A percentile compares a stretch with the other conserved stretches of the same genome.
These are phyloP conservation scores for Bombylius discolor DNA, from an alignment of 2,888 invertebrate genomes.

Conservation along the genomic window DNA sequence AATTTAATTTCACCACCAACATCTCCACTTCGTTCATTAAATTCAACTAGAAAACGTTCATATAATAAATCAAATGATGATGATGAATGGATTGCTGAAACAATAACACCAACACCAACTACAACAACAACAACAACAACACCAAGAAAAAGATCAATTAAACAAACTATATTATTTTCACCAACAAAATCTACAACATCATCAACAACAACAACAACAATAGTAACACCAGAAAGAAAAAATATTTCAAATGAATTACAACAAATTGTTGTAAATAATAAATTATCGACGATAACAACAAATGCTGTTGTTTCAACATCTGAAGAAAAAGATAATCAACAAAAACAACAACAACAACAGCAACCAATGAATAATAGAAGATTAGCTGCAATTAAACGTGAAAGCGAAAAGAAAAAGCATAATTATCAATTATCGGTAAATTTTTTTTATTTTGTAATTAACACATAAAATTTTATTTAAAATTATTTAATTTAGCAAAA, in stretches of 20 bases:
- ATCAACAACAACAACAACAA: conserved; percentile 9
- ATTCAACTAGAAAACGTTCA: conserved; percentile 5
- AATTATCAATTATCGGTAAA: conserved; percentile 16
- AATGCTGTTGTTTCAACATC: too few relatives aligned
- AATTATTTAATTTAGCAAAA: conserved; percentile 41
- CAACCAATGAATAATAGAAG: conserved; percentile 10
- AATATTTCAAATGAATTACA: conserved; percentile 2
- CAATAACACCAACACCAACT: not conserved
- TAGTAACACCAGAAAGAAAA: conserved; percentile 20
- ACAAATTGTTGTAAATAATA: not conserved
- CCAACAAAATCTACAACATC: not conserved
- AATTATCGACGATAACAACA: too few relatives aligned
- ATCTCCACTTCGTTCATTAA: conserved; percentile 6
- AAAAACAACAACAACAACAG: not conserved
- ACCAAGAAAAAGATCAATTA: conserved; percentile 22
- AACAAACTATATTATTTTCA: not conserved
- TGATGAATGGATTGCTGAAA: conserved; percentile 37
- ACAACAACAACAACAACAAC: conserved; percentile 15
- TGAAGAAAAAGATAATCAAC: not conserved
- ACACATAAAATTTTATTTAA: not conserved
- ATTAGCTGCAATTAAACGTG: conserved; percentile 12
- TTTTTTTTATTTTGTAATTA: not conserved
- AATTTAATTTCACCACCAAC: conserved; percentile 5
- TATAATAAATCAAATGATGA: conserved; percentile 11
- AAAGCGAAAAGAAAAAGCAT: conserved; percentile 15